Percentiles rank a stretch among this genome's conserved stretches.
Evolutionary conservation across 2,888 invertebrate species (phyloP).

Genomic region (Pachycephus smyrnensis): DNA sequence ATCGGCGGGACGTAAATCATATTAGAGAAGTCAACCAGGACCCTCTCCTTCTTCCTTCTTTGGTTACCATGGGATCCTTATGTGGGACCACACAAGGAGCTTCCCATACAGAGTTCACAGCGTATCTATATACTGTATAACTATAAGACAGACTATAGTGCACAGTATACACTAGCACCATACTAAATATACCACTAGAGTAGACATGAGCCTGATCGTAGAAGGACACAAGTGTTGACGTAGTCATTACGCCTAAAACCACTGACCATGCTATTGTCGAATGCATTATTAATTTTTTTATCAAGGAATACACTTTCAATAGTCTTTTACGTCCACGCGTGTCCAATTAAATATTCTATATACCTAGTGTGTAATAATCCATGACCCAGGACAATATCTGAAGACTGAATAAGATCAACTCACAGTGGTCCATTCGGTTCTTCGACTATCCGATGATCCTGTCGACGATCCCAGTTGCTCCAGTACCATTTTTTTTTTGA

Average conservation of each 20-base stretch:
- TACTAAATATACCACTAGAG: background rate
- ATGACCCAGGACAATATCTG: background rate
- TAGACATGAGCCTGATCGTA: background rate
- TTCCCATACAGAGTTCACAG: background rate
- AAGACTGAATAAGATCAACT: background rate
- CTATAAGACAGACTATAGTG: background rate
- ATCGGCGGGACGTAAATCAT: constrained; percentile 53
- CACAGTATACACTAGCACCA: background rate
- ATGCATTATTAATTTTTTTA: background rate
- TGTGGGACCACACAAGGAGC: constrained; percentile 46
- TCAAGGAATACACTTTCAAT: background rate
- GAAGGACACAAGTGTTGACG: background rate
- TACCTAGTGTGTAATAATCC: background rate
- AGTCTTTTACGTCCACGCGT: background rate
- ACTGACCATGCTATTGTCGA: background rate
- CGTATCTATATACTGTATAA: background rate
- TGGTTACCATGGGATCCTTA: constrained; percentile 30
- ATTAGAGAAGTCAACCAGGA: constrained; percentile 33
- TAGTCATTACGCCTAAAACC: background rate
- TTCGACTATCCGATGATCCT: background rate
- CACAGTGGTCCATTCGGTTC: background rate
- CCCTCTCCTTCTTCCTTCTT: constrained; percentile 18
- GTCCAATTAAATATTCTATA: background rate
- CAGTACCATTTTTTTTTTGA: background rate
- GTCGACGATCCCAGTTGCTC: background rate